Evolutionary conservation across 2,888 invertebrate species (phyloP).

Genomic region (Eristalis pertinax): DNA sequence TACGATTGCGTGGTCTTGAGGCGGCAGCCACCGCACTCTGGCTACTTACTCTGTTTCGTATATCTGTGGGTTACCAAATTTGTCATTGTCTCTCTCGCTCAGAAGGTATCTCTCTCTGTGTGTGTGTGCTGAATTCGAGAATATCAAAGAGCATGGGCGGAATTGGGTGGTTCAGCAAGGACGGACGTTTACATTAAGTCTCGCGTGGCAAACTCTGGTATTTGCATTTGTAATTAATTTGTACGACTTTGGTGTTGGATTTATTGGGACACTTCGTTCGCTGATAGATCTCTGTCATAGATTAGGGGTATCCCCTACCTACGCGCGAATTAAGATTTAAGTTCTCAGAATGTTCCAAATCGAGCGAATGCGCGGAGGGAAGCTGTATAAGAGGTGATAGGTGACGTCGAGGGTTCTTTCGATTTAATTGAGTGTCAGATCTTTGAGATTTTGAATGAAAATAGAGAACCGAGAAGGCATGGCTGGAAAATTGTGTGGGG

Average conservation of each 20-base stretch:
- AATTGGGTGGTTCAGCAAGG: conserved; percentile 62
- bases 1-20: conserved; percentile 51
- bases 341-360: neutral
- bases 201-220: neutral
- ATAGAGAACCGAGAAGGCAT: neutral
- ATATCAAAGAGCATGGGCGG: conserved; percentile 40
- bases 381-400: neutral
- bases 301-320: neutral
- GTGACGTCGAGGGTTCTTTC: neutral
- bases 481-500: neutral
- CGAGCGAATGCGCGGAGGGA: neutral
- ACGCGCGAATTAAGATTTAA: neutral
- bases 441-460: neutral
- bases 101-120: neutral
- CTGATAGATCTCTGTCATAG: neutral
- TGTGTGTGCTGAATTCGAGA: conserved; percentile 19
- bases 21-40: neutral
- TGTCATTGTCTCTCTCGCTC: conserved; percentile 25
- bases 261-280: conserved; percentile 35
- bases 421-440: neutral
- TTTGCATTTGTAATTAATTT: conserved; percentile 43
- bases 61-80: conserved; percentile 63
- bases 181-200: conserved; percentile 60
- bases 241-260: conserved; percentile 25
- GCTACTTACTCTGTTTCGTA: conserved; percentile 44